A percentile compares a stretch with the other conserved stretches of the same genome.
These are phyloP conservation scores for Nannoperca australis DNA, from an alignment of 2,797 vertebrate genomes.

Conservation along the genomic window DNA sequence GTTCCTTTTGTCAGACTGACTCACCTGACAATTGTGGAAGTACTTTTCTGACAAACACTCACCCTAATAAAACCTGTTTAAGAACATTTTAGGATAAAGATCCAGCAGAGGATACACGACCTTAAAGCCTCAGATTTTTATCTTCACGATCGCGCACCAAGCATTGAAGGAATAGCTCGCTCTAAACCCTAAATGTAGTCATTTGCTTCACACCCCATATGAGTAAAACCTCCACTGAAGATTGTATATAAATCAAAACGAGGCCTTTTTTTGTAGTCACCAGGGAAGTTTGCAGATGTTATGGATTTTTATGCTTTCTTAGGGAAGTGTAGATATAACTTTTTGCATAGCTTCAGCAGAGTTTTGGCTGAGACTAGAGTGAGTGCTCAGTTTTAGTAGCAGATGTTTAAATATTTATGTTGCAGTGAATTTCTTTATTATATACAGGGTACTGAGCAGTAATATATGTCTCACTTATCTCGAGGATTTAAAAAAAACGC, in stretches of 20 bases:
- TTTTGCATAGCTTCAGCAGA: neutral
- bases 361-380: neutral
- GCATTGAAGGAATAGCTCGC: neutral
- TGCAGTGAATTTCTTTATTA: neutral
- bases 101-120: neutral
- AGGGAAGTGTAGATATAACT: neutral
- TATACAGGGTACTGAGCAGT: neutral
- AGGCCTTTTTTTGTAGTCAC: neutral
- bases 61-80: neutral
- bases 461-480: neutral
- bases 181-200: neutral
- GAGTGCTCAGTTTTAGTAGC: neutral
- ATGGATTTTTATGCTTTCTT: constrained; percentile 17
- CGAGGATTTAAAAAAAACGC: neutral
- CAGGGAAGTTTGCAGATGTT: neutral
- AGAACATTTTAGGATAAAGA: neutral
- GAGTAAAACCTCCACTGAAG: neutral
- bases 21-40: constrained; percentile 65
- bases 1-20: constrained; percentile 55
- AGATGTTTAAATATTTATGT: constrained; percentile 6
- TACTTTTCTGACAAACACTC: constrained; percentile 31
- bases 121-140: constrained; percentile 3
- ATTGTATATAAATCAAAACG: neutral
- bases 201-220: neutral
- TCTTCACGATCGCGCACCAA: no score